These are phyloP conservation scores for Cyanocitta stelleri DNA, from an alignment of 2,113 vertebrate species.

Conservation along the genomic window DNA sequence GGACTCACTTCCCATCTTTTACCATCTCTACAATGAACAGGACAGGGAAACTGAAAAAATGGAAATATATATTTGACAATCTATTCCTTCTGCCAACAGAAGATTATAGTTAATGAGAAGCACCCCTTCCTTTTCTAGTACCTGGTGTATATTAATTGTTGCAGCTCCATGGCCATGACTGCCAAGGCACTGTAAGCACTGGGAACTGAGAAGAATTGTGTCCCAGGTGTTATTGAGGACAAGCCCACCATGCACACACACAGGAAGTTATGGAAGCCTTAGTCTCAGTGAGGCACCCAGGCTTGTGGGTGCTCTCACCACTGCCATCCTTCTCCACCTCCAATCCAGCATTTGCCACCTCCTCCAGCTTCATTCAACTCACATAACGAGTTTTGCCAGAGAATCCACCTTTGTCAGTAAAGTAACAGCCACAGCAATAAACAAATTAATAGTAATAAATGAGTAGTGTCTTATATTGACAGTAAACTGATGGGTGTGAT, in stretches of 20 bases:
- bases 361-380: neutral
- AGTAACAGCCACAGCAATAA: neutral
- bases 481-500: constrained; percentile 1
- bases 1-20: neutral
- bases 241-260: neutral
- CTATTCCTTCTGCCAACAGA: neutral
- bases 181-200: neutral
- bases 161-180: neutral
- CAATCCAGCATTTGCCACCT: neutral
- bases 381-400: constrained; percentile 13
- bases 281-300: neutral
- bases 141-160: neutral
- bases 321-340: neutral
- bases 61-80: neutral
- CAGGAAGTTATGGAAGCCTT: neutral
- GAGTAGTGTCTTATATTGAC: neutral
- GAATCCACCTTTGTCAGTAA: neutral
- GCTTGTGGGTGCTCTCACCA: neutral
- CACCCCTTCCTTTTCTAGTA: neutral
- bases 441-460: constrained; percentile 12
- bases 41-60: neutral
- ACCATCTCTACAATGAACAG: neutral
- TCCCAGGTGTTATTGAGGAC: neutral
- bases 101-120: neutral
- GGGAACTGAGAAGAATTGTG: neutral